Evolutionary conservation across 2,888 invertebrate species (phyloP).

Genomic region (Smittia aterrima): DNA sequence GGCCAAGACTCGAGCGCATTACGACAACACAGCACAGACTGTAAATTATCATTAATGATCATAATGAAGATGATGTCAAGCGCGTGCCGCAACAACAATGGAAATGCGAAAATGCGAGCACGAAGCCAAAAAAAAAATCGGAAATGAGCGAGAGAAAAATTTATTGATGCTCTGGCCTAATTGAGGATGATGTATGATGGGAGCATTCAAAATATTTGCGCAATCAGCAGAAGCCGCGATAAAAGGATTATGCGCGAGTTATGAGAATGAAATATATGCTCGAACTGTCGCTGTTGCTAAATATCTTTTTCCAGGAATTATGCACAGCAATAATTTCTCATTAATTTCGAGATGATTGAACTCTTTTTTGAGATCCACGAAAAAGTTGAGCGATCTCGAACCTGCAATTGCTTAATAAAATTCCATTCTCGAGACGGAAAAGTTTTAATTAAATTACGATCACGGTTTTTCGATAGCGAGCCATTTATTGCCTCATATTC

Average conservation of each 20-base stretch:
- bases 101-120: conserved; percentile 27
- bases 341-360: conserved; percentile 2
- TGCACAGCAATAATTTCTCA: conserved; percentile 9
- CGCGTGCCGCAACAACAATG: conserved; percentile 39
- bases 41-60: conserved; percentile 42
- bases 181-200: conserved; percentile 35
- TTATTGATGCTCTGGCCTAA: conserved; percentile 11
- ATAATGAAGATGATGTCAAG: conserved; percentile 42
- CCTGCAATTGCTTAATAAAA: conserved; percentile 1
- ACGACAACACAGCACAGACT: conserved; percentile 24
- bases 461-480: conserved; percentile 15
- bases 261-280: conserved; percentile 18
- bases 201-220: conserved; percentile 5
- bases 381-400: neutral
- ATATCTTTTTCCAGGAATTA: conserved; percentile 1
- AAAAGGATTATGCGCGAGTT: conserved; percentile 31
- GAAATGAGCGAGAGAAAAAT: neutral
- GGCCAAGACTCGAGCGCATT: neutral
- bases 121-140: neutral
- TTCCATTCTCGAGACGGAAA: neutral
- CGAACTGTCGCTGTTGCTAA: neutral
- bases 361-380: neutral
- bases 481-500: conserved; percentile 28
- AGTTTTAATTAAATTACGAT: conserved; percentile 41
- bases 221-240: conserved; percentile 34